Conservation (phyloP, 2,113 vertebrate genomes). For the Gymnobelideus leadbeateri region DNA sequence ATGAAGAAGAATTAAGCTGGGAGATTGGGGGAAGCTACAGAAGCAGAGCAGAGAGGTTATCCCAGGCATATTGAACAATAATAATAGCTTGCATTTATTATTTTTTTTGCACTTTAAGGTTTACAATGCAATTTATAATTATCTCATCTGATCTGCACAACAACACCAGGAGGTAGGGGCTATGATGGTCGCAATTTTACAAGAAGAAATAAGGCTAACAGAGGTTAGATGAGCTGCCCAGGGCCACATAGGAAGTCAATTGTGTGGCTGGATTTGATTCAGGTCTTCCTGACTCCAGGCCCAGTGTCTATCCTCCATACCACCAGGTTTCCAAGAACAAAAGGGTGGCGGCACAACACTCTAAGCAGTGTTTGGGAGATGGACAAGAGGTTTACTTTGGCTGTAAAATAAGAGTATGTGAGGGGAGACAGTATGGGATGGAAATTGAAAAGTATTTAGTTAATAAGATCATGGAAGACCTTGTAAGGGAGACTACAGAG, state of each 20-base stretch:
- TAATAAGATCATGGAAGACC: not conserved
- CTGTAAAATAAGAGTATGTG: not conserved
- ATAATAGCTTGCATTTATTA: not conserved
- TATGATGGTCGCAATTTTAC: not conserved
- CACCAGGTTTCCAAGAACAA: not conserved
- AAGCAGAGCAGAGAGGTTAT: not conserved
- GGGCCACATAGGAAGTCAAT: not conserved
- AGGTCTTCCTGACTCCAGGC: not conserved
- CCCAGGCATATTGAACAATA: not conserved
- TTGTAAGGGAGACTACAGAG: not conserved
- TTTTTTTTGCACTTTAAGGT: too few relatives aligned
- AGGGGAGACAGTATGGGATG: not conserved
- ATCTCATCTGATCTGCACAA: not conserved
- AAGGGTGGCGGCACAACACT: not conserved
- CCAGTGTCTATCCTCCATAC: not conserved
- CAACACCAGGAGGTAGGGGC: not conserved
- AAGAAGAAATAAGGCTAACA: not conserved
- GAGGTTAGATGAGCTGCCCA: not conserved
- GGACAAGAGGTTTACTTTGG: not conserved
- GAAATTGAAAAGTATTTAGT: not conserved
- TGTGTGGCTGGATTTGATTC: not conserved
- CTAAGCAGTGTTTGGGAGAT: not conserved
- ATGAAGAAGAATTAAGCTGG: not conserved
- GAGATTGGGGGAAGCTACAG: not conserved
- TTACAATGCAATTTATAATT: not conserved